phyloP scores from a whole-genome alignment of 1,140 invertebrate genomes.

The Ctenoplectra terminalis region DNA sequence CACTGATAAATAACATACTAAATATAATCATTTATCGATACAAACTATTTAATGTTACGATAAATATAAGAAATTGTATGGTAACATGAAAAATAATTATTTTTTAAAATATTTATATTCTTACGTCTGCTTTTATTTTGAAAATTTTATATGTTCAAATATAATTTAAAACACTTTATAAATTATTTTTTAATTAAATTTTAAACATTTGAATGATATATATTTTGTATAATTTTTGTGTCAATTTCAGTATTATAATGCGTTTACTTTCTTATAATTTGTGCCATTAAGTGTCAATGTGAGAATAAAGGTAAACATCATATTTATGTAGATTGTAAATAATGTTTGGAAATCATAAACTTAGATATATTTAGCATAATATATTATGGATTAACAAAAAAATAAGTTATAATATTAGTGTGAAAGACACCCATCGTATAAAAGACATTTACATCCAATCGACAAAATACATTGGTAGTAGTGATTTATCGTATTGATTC shows the following conservation, averaged over 20 bases:
- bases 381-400: constrained; percentile 14
- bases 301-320: constrained; percentile 34
- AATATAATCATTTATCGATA: constrained; percentile 31
- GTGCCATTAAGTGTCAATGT: constrained; percentile 48
- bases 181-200: constrained; percentile 1
- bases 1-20: constrained; percentile 21
- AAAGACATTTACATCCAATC: neutral
- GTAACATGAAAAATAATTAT: neutral
- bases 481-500: neutral
- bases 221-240: neutral
- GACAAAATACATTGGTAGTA: constrained; percentile 1
- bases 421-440: neutral
- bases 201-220: neutral
- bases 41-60: neutral
- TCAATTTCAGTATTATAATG: neutral
- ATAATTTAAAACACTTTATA: neutral
- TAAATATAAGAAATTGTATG: neutral
- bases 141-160: neutral
- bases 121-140: neutral
- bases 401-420: constrained; percentile 23
- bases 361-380: constrained; percentile 35
- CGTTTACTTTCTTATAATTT: constrained; percentile 25
- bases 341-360: constrained; percentile 39
- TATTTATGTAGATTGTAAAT: constrained; percentile 58
- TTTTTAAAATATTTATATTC: constrained; percentile 7